Base-by-base conservation (phyloP, 1,140 invertebrate genomes). In the Zaprionus taronus region DNA sequence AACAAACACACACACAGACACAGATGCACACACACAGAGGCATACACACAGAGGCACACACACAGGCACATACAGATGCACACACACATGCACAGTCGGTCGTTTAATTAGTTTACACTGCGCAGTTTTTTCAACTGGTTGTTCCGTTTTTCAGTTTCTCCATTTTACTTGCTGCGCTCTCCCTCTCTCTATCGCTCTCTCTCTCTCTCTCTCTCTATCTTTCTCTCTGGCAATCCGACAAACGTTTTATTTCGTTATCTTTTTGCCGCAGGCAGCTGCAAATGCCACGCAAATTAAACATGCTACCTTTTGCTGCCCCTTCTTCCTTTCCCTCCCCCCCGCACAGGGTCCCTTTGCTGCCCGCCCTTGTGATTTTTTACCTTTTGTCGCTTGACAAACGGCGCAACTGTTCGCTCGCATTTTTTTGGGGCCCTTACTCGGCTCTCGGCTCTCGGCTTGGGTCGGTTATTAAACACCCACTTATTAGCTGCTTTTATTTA, bases 221-320 rank as follows among this genome's bases (percentile, higher is more conserved):
- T 14, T n/a, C 62, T n/a, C 63, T n/a, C 55, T 49, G 31, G 28
- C 26, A 58, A 67, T 61, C 73, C 84, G 83, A 90, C 74, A 91
- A 91, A 86, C 80, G 80, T 79, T 90, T 91, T 90, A 90, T 90
- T 90, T 90, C 90, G 84, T 91, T 91, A 91, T 91, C 90, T 91
- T 91, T 91, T 91, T 91, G 85, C 90, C 90, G 90, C 90, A 91
- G 90, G 90, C 90, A 81, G 89, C 77, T 90, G 80, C 80, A 91
- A 91, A 91, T 86, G 81, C 84, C 89, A 91, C 85, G 90, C 84
- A 91, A 91, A 91, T 91, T 91, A 91, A 91, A 91, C 85, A 90
- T 81, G 77, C 82, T 84, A 83, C 82, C 80, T 90, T 89, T 89
- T 90, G 56, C 22, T 51, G 31, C 12, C 20, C 51, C 44, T 36